Conservation (phyloP, 1,140 invertebrate species). For the Drosophila elegans region DNA sequence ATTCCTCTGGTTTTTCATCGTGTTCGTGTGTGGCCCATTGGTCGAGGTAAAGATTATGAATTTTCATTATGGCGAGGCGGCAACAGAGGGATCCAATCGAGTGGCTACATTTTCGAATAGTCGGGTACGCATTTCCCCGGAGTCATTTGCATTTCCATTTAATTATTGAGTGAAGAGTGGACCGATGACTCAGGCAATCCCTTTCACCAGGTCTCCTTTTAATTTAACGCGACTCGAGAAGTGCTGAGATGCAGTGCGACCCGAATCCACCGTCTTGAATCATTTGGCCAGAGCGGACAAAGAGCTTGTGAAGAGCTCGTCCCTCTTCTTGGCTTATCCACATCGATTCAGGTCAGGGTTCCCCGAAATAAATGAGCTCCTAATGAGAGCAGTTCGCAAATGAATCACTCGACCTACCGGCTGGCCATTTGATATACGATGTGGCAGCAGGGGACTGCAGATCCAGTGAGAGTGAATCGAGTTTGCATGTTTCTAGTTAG, state of each 20-base stretch:
- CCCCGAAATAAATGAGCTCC: slow-evolving; percentile 31
- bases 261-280: background rate
- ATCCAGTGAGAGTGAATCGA: slow-evolving; percentile 11
- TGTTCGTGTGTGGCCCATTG: slow-evolving; percentile 6
- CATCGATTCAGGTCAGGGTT: slow-evolving; percentile 41
- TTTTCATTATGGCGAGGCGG: slow-evolving; percentile 68
- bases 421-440: background rate
- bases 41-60: slow-evolving; percentile 63
- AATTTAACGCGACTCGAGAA: background rate
- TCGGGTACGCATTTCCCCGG: slow-evolving; percentile 1
- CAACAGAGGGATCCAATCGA: slow-evolving; percentile 20
- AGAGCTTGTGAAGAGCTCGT: background rate
- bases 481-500: background rate
- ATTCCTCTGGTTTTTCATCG: slow-evolving; percentile 2
- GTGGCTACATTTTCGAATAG: slow-evolving; percentile 38
- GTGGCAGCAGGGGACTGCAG: background rate
- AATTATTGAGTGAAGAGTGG: slow-evolving; percentile 14
- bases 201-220: slow-evolving; percentile 17
- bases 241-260: background rate
- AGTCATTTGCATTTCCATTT: slow-evolving; percentile 33
- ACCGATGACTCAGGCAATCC: slow-evolving; percentile 7
- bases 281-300: slow-evolving; percentile 2
- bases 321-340: slow-evolving; percentile 24
- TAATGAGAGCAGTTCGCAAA: slow-evolving; percentile 7
- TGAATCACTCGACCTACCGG: slow-evolving; percentile 17